Evolutionary conservation across 1,140 invertebrate genomes (phyloP), one percentile per base, ranked within the genome.

Genomic region (Globodera ellingtonae): DNA sequence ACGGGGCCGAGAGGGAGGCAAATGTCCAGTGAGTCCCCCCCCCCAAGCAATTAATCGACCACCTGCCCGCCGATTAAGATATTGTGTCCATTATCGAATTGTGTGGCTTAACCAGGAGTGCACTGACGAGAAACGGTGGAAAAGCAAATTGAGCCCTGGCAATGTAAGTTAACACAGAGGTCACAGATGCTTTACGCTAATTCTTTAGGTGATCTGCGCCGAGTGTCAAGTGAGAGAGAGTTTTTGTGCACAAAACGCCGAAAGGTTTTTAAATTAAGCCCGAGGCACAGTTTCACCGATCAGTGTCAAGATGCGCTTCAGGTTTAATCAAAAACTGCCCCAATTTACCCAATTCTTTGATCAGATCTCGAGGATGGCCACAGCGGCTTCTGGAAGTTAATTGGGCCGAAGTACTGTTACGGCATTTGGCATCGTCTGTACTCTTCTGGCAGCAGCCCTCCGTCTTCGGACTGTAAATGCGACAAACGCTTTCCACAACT

Each of bases 361-460:
- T 52, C 69, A 77, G 84, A 86, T 75, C 67, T 86, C n/a, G 84
- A 86, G 21, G 84, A 86, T 62, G 84, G 84, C 15, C 81, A 86
- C 35, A 59, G 74, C 24, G 84, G 84, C 44, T 86, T 86, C 69
- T 86, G 84, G 84, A 86, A 86, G 66, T 65, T 86, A 50, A 82
- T 86, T n/a, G 84, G 84, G 5, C 84, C 84, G 5, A 79, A 82
- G 56, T 81, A 75, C 44, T 86, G 84, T 44, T 86, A 83, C 65
- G 84, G 84, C 6, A 86, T 86, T 75, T 86, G 84, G 84, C 81
- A 52, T 13, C 65, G 84, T 44, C 75, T 67, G 65, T 77, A 62
- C 69, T 65, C 52, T 9, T 65, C 65, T 44, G 21, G 8, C 21
- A 69, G 15, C 24, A 7, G 9, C 7, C 67, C 67, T 9, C 67